Conservation (phyloP, 1,140 invertebrate genomes). For the Pinna nobilis region DNA sequence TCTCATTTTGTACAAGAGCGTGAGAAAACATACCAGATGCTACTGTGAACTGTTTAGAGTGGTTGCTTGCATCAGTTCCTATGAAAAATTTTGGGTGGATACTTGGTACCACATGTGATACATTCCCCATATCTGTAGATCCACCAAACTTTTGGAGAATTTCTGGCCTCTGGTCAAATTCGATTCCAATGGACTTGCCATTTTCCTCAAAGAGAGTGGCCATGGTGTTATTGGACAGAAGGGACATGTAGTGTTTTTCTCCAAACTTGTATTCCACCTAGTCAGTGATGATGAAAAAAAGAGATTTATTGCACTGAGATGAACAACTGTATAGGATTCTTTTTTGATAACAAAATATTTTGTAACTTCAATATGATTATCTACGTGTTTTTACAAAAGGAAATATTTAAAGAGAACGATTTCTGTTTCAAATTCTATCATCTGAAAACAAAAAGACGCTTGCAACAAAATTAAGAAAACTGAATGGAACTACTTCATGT, state of each 20-base stretch:
- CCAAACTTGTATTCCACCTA: constrained; percentile 43
- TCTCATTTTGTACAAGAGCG: no score
- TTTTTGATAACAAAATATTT: no score
- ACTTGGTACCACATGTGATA: constrained; percentile 70
- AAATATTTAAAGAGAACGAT: no score
- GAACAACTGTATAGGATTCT: no score
- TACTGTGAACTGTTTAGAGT: constrained; percentile 65
- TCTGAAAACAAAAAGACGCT: no score
- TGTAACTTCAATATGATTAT: no score
- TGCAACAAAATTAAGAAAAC: no score
- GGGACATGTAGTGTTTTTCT: constrained; percentile 36
- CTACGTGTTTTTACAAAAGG: no score
- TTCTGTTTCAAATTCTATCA: no score
- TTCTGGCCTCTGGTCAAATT: constrained; percentile 28
- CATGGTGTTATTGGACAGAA: constrained; percentile 58
- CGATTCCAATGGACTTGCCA: constrained; percentile 42
- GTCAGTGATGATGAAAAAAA: not conserved
- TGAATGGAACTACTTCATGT: no score
- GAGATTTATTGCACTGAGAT: no score
- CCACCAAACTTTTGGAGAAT: constrained; percentile 38
- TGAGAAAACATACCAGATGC: constrained; percentile 52
- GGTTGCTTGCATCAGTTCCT: constrained; percentile 58
- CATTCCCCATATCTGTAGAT: constrained; percentile 71
- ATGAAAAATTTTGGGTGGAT: constrained; percentile 72
- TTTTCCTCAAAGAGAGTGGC: constrained; percentile 53